phyloP scores from a whole-genome alignment of 92 coral and sea anemone species.

The Umimayanthus kanabou region DNA sequence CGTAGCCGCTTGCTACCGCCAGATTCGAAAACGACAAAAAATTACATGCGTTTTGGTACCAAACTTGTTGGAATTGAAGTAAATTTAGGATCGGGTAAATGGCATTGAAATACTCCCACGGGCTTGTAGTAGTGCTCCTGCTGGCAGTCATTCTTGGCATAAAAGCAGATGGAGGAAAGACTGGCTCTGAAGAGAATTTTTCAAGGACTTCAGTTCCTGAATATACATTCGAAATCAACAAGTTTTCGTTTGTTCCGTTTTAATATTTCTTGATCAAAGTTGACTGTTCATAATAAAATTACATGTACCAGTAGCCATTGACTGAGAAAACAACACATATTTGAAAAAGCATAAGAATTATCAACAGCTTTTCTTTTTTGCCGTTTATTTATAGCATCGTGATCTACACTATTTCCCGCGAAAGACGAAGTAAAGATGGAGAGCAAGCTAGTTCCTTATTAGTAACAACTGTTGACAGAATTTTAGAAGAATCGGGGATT shows the following conservation, averaged over 20 bases:
- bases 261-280: neutral
- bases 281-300: neutral
- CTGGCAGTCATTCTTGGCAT: neutral
- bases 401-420: constrained; percentile 18
- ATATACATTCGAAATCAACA: neutral
- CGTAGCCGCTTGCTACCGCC: constrained; percentile 17
- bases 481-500: constrained; percentile 51
- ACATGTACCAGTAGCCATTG: constrained; percentile 8
- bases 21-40: constrained; percentile 12
- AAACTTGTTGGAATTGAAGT: constrained; percentile 19
- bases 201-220: neutral
- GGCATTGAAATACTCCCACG: neutral
- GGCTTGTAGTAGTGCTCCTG: neutral
- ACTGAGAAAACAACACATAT: neutral
- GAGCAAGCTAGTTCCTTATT: constrained; percentile 3
- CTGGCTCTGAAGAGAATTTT: neutral
- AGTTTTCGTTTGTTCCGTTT: neutral
- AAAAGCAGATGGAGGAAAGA: neutral
- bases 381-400: neutral
- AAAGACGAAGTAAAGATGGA: constrained; percentile 11
- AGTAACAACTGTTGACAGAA: constrained; percentile 44
- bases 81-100: constrained; percentile 12
- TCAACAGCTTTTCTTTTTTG: neutral
- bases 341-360: neutral
- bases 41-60: constrained; percentile 21